phyloP scores from a whole-genome alignment of 2,888 invertebrate species.

The Drosophila sordidula region DNA sequence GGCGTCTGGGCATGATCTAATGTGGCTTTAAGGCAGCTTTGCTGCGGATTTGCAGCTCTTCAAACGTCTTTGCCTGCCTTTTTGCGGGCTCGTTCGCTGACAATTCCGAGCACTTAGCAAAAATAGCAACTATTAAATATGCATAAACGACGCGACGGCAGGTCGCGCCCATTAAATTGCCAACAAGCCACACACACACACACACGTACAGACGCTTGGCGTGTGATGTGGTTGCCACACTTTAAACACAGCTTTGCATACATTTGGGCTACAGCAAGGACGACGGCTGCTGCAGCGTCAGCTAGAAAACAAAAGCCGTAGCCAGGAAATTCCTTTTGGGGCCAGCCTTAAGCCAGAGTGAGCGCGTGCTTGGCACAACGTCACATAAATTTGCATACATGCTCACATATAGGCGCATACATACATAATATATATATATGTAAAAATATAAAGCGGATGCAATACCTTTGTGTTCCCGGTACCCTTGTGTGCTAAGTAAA shows the following conservation, averaged over 20 bases:
- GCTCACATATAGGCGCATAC: conserved; percentile 26
- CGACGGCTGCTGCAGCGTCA: conserved; percentile 67
- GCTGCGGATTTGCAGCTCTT: conserved; percentile 48
- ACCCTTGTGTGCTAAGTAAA: conserved; percentile 69
- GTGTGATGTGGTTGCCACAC: conserved; percentile 49
- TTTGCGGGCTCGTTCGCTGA: conserved; percentile 35
- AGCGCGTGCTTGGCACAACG: conserved; percentile 73
- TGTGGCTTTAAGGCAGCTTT: conserved; percentile 43
- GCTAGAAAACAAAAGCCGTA: conserved; percentile 77
- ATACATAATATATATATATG: conserved; percentile 18
- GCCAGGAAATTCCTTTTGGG: conserved; percentile 75
- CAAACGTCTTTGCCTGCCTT: conserved; percentile 36
- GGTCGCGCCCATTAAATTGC: conserved; percentile 77
- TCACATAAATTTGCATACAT: conserved; percentile 73
- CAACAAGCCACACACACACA: conserved; percentile 54
- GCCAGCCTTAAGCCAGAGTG: conserved; percentile 74
- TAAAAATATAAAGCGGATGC: conserved; percentile 34
- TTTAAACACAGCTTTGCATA: conserved; percentile 82
- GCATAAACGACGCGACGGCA: conserved; percentile 70
- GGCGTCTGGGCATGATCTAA: conserved; percentile 31
- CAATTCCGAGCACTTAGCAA: conserved; percentile 79
- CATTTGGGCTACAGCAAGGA: conserved; percentile 63
- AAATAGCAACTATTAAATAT: conserved; percentile 82
- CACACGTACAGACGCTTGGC: conserved; percentile 11
- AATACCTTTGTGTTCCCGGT: conserved; percentile 15